Evolutionary conservation across 2,113 vertebrate species (phyloP).

Genomic region (Merops nubicus): DNA sequence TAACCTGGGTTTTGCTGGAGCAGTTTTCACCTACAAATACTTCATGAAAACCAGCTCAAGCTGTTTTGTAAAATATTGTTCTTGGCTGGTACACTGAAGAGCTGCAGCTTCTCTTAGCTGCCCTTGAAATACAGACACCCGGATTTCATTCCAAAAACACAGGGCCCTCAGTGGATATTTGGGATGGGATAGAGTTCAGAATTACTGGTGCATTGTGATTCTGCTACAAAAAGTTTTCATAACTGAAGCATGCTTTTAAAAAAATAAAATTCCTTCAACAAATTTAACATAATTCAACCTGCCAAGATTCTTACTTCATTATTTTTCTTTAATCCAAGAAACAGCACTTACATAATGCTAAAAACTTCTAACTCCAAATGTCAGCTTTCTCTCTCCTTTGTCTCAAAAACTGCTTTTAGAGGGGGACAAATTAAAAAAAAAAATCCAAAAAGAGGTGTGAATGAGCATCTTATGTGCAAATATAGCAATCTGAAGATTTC

Average conservation of each 20-base stretch:
- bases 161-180: neutral
- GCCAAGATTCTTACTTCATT: slow-evolving; percentile 41
- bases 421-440: neutral
- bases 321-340: slow-evolving; percentile 58
- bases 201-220: slow-evolving; percentile 37
- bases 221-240: slow-evolving; percentile 46
- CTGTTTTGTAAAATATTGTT: neutral
- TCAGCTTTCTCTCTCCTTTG: neutral
- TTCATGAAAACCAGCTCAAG: neutral
- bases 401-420: slow-evolving; percentile 3
- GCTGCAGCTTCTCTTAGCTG: neutral
- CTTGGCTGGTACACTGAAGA: neutral
- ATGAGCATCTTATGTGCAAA: no score
- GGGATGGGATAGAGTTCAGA: neutral
- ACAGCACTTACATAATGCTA: slow-evolving; percentile 19
- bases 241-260: slow-evolving; percentile 22
- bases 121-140: neutral
- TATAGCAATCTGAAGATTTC: neutral
- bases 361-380: slow-evolving; percentile 29
- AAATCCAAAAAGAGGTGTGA: neutral
- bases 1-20: neutral
- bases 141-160: neutral
- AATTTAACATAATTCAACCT: slow-evolving; percentile 53
- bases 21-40: neutral
- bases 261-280: slow-evolving; percentile 13